These are phyloP conservation scores for Deilephila porcellus DNA, from an alignment of 2,888 invertebrate species.

Conservation along the genomic window DNA sequence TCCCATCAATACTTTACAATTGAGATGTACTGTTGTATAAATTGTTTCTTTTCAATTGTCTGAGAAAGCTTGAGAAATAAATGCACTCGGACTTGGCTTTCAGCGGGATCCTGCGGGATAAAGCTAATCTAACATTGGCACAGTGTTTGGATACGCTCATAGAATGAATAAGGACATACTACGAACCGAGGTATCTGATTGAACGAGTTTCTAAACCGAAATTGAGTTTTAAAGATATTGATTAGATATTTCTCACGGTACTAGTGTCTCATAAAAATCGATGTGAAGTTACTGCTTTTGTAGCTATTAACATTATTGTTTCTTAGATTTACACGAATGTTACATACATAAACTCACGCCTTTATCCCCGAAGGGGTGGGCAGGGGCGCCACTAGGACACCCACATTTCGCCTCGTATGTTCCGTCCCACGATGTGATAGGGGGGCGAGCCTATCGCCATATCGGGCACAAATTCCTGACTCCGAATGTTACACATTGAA, in stretches of 20 bases:
- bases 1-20: constrained; percentile 3
- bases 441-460: too few relatives aligned
- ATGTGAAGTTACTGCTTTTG: too few relatives aligned
- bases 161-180: not conserved
- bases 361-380: too few relatives aligned
- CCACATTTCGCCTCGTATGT: too few relatives aligned
- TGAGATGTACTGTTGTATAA: constrained; percentile 8
- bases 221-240: not conserved
- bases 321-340: too few relatives aligned
- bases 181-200: not conserved
- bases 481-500: too few relatives aligned
- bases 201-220: not conserved
- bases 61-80: constrained; percentile 5
- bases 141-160: constrained; percentile 1
- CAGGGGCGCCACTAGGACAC: too few relatives aligned
- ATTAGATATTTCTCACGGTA: not conserved
- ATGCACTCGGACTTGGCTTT: not conserved
- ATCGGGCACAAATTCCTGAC: too few relatives aligned
- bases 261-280: too few relatives aligned
- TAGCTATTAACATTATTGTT: too few relatives aligned
- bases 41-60: not conserved
- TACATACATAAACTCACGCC: too few relatives aligned
- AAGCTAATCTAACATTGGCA: constrained; percentile 29
- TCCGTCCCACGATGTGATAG: too few relatives aligned
- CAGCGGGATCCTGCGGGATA: not conserved